phyloP scores from a whole-genome alignment of 2,113 vertebrate species.

The Mastomys coucha region DNA sequence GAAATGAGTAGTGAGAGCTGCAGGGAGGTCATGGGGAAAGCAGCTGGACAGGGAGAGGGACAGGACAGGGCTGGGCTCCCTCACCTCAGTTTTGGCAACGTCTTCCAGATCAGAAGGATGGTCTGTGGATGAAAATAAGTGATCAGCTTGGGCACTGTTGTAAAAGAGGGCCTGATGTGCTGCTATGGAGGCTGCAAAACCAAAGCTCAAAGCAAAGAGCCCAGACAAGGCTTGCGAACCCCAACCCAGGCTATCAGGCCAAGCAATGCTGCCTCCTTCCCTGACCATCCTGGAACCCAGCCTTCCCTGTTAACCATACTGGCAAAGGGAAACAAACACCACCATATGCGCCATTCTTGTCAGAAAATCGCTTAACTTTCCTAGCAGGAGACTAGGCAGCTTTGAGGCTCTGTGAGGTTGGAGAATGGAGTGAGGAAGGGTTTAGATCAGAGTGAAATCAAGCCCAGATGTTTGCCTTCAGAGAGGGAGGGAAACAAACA shows the following conservation, averaged over 20 bases:
- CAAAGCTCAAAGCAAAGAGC: not conserved
- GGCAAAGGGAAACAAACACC: not conserved
- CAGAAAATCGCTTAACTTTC: not conserved
- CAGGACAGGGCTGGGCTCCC: not conserved
- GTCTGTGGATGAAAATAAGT: slow-evolving; percentile 52
- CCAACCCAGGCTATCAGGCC: not conserved
- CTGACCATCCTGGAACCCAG: not conserved
- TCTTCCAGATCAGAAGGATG: not conserved
- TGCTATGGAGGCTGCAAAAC: not conserved
- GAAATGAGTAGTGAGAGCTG: not conserved
- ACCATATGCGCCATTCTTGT: not conserved
- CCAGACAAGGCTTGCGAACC: not conserved
- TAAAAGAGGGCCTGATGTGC: fast-evolving
- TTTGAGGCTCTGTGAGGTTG: not conserved
- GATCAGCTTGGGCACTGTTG: not conserved
- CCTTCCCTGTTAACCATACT: not conserved
- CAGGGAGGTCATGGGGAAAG: not conserved
- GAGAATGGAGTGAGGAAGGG: not conserved
- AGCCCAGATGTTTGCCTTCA: not conserved
- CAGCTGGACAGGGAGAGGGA: too few relatives aligned
- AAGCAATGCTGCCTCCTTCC: not conserved
- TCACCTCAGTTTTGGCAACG: slow-evolving; percentile 59
- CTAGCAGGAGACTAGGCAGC: not conserved
- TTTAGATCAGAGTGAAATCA: not conserved
- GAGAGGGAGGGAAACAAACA: not conserved